These are phyloP conservation scores for Abrostola triplasia DNA, from an alignment of 2,888 invertebrate genomes.

Conservation along the genomic window DNA sequence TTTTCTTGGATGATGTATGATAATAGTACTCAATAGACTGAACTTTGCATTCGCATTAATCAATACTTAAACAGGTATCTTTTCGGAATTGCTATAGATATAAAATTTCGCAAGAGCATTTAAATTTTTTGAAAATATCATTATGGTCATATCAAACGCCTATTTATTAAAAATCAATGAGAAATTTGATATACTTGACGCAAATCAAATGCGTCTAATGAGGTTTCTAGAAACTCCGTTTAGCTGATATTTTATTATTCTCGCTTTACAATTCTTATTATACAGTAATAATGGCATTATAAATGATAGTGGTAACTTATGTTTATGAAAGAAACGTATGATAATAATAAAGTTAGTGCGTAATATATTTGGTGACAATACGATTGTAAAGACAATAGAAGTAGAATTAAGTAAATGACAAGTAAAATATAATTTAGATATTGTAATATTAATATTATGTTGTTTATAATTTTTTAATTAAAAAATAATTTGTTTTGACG, in stretches of 20 bases:
- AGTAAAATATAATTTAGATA: conserved; percentile 54
- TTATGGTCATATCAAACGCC: conserved; percentile 73
- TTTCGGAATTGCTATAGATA: conserved; percentile 29
- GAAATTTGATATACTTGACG: conserved; percentile 42
- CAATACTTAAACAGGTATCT: conserved; percentile 10
- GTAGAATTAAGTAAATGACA: conserved; percentile 74
- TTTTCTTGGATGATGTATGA: background rate
- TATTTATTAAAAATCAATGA: conserved; percentile 44
- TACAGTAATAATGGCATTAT: conserved; percentile 48
- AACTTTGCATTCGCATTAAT: conserved; percentile 13
- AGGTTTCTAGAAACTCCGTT: conserved; percentile 43
- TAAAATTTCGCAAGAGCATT: conserved; percentile 29
- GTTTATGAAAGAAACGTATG: conserved; percentile 45
- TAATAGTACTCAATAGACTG: background rate
- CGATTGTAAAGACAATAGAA: conserved; percentile 72
- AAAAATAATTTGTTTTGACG: conserved; percentile 1
- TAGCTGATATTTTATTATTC: conserved; percentile 49
- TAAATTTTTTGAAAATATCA: conserved; percentile 67
- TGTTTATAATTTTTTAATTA: conserved; percentile 5
- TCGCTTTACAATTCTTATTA: conserved; percentile 38
- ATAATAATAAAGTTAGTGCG: conserved; percentile 47
- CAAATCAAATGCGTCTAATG: conserved; percentile 30
- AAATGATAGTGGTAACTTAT: conserved; percentile 36
- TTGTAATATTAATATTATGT: conserved; percentile 24
- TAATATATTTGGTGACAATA: conserved; percentile 70